Percentiles rank a stretch among this genome's conserved stretches.
These are phyloP conservation scores for Allophyes oxyacanthae DNA, from an alignment of 2,888 invertebrate genomes.

Conservation along the genomic window DNA sequence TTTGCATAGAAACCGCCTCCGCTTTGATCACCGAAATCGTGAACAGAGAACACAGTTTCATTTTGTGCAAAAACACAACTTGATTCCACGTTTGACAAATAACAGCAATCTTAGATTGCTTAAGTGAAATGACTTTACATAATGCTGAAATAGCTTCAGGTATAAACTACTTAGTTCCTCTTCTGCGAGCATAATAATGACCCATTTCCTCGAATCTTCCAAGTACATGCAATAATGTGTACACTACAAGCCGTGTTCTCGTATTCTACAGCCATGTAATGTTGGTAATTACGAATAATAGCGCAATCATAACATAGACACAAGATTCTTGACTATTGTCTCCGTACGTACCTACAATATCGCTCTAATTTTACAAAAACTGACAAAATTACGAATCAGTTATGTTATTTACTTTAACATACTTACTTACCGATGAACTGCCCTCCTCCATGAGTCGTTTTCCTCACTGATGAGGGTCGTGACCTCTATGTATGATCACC, in stretches of 20 bases:
- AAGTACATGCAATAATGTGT: constrained; percentile 16
- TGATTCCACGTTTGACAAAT: too few species aligned
- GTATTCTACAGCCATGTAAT: constrained; percentile 3
- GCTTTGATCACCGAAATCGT: too few species aligned
- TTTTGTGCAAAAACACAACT: too few species aligned
- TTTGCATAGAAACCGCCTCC: too few species aligned
- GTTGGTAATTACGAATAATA: constrained; percentile 13
- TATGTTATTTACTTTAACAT: constrained; percentile 6
- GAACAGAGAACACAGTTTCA: too few species aligned
- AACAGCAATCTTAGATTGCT: too few species aligned
- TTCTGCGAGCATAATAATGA: constrained; percentile 40
- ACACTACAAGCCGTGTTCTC: constrained; percentile 1
- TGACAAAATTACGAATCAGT: constrained; percentile 8
- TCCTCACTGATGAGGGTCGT: too few species aligned
- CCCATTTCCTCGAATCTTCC: constrained; percentile 34
- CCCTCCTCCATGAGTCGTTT: too few species aligned
- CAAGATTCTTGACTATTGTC: constrained; percentile 2
- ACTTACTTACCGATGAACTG: too few species aligned
- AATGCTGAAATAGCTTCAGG: constrained; percentile 9
- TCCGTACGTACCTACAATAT: constrained; percentile 1
- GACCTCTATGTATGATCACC: too few species aligned
- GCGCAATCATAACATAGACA: constrained; percentile 20
- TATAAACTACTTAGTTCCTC: constrained; percentile 18
- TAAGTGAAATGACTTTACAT: too few species aligned
- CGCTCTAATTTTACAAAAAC: constrained; percentile 5